phyloP scores from a whole-genome alignment of 2,888 invertebrate genomes.

The Cataglyphis livida region DNA sequence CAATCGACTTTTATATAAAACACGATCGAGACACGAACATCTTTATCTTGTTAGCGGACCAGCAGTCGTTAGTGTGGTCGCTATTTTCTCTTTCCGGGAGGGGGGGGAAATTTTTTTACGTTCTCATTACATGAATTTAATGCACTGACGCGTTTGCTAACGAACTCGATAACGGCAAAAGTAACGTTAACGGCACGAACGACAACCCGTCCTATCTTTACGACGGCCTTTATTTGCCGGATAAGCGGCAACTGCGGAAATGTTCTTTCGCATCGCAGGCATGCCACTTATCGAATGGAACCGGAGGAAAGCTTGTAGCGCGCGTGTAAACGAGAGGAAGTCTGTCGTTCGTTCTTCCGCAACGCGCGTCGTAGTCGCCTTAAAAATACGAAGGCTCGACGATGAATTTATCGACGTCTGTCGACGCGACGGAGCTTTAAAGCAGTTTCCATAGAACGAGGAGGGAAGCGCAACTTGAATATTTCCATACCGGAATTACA shows the following conservation, averaged over 20 bases:
- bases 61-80: not conserved
- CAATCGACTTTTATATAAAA: not conserved
- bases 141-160: slow-evolving; percentile 35
- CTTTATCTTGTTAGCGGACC: slow-evolving; percentile 36
- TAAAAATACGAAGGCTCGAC: slow-evolving; percentile 39
- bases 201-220: slow-evolving; percentile 47
- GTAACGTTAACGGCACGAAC: slow-evolving; percentile 30
- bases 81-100: slow-evolving; percentile 1
- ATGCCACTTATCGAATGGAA: slow-evolving; percentile 50
- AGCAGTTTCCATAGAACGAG: not conserved
- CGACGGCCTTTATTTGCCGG: slow-evolving; percentile 63
- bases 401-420: slow-evolving; percentile 49
- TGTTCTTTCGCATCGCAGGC: slow-evolving; percentile 57
- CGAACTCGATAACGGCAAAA: slow-evolving; percentile 41
- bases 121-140: slow-evolving; percentile 41
- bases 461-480: not conserved
- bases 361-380: slow-evolving; percentile 2
- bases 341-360: slow-evolving; percentile 3
- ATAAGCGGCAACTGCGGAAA: slow-evolving; percentile 63
- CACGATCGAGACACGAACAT: slow-evolving; percentile 26
- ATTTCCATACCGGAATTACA: slow-evolving; percentile 26
- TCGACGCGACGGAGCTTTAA: slow-evolving; percentile 40
- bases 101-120: not conserved
- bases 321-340: not conserved
- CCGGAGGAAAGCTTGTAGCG: not conserved